A percentile compares a stretch with the other conserved stretches of the same genome.
phyloP scores from a whole-genome alignment of 2,888 invertebrate genomes.

The Terebella lapidaria region DNA sequence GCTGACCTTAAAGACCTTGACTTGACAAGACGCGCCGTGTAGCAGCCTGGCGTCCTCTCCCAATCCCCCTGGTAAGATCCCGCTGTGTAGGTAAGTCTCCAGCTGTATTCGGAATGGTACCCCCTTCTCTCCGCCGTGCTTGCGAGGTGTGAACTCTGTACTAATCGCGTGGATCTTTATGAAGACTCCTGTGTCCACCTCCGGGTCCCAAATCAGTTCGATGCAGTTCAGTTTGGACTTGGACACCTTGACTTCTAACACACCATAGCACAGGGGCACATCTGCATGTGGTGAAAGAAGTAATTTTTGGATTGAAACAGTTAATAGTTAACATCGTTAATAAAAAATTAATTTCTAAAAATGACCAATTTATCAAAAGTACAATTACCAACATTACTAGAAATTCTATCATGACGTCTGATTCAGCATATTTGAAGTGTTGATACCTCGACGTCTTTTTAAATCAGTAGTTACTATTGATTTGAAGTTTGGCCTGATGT shows the following conservation, averaged over 20 bases:
- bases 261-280: constrained; percentile 87
- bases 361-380: not conserved
- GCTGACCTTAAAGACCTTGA: constrained; percentile 72
- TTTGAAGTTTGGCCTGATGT: too few species aligned
- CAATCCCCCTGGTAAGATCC: too few species aligned
- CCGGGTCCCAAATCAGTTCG: constrained; percentile 91
- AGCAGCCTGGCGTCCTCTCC: constrained; percentile 62
- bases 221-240: constrained; percentile 70
- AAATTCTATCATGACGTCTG: too few species aligned
- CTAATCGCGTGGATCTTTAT: constrained; percentile 83
- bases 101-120: constrained; percentile 94
- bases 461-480: too few species aligned
- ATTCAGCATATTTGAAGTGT: too few species aligned
- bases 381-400: too few species aligned
- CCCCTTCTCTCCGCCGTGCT: constrained; percentile 96
- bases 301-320: too few species aligned
- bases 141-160: constrained; percentile 95
- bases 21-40: constrained; percentile 92
- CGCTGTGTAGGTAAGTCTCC: constrained; percentile 59
- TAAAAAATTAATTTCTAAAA: too few species aligned
- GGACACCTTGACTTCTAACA: constrained; percentile 75
- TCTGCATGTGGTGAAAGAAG: constrained; percentile 61
- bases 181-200: constrained; percentile 91
- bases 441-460: too few species aligned
- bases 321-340: too few species aligned